Base-by-base conservation (phyloP, 2,797 vertebrate species). In the Sphenopsis melanotis region DNA sequence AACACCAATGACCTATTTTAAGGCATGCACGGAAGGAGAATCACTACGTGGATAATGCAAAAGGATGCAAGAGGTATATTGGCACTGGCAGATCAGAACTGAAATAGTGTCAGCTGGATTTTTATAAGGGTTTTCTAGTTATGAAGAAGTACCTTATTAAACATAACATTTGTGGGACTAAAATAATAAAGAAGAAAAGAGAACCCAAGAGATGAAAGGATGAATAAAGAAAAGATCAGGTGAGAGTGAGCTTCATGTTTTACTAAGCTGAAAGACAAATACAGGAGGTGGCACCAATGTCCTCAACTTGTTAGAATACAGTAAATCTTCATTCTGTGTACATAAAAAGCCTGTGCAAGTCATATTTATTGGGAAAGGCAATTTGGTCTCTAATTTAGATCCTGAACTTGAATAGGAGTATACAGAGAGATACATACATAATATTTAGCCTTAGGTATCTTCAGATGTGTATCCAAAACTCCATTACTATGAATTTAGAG, bases 1-100 rank as follows among this genome's bases (percentile, higher is more conserved):
- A 97, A 90, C 32, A 87, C 61, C 84, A 92, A 47, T 77, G 87
- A 89, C 84, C 79, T 90, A 89, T 94, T 96, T 93, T 94, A 94
- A 94, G 75, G 68, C 53, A 68, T 24, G 41, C 5, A 1, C 65
- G 71, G 68, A 74, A 82, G 70, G 34, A 89, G 66, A 93, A 70
- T 81, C 37, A 36, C 39, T 68, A 46, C 22, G n/a, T 47, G 49
- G 60, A 80, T 74, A 92, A 89, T 0, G 1, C 39, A 71, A 57
- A 95, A 82, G 36, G 20, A 49, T 66, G 34, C 22, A 68, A 87
- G 83, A 87, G 27, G 27, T 70, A n/a, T 70, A 60, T 22, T 72
- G 50, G 26, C 29, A 69, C 66, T 83, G 85, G 68, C 36, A 81
- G 39, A 75, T 65, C 26, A 87, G 83, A 95, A 89, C 13, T 10